phyloP scores from a whole-genome alignment of 64 coral and sea anemone genomes.

The Hydrozoanthus tunicans region DNA sequence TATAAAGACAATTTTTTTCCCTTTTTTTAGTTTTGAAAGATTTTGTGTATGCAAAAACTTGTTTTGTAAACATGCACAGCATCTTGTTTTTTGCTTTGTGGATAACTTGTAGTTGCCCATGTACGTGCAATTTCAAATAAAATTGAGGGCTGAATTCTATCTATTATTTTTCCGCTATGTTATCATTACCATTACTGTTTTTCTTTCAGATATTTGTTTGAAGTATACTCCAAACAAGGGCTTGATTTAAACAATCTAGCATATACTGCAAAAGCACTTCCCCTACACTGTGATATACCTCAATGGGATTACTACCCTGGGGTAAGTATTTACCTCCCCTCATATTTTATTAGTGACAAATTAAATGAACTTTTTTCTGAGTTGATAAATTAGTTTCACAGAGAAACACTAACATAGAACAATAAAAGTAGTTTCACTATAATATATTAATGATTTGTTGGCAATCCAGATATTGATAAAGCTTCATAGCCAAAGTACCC shows the following conservation, averaged over 20 bases:
- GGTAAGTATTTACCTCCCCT: neutral
- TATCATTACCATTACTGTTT: neutral
- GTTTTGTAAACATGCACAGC: too few relatives aligned
- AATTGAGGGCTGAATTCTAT: neutral
- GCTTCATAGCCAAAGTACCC: neutral
- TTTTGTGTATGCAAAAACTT: too few relatives aligned
- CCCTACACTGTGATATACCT: conserved; percentile 70
- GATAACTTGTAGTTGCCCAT: neutral
- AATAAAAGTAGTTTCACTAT: neutral
- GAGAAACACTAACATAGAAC: neutral
- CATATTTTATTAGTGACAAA: neutral
- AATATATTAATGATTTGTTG: neutral
- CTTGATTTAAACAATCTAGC: conserved; percentile 76
- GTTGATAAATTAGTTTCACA: neutral
- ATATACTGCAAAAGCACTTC: conserved; percentile 57
- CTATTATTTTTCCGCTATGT: neutral
- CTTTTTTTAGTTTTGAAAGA: too few relatives aligned
- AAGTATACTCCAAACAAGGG: conserved; percentile 59
- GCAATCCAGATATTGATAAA: neutral
- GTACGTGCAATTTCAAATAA: neutral
- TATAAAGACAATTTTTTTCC: too few relatives aligned
- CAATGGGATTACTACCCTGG: conserved; percentile 63
- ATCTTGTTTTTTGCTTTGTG: too few relatives aligned
- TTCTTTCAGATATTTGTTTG: conserved; percentile 52
- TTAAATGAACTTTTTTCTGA: neutral